A percentile compares a stretch with the other conserved stretches of the same genome.
phyloP scores from a whole-genome alignment of 2,888 invertebrate species.

The Mesorhabditis sp. region DNA sequence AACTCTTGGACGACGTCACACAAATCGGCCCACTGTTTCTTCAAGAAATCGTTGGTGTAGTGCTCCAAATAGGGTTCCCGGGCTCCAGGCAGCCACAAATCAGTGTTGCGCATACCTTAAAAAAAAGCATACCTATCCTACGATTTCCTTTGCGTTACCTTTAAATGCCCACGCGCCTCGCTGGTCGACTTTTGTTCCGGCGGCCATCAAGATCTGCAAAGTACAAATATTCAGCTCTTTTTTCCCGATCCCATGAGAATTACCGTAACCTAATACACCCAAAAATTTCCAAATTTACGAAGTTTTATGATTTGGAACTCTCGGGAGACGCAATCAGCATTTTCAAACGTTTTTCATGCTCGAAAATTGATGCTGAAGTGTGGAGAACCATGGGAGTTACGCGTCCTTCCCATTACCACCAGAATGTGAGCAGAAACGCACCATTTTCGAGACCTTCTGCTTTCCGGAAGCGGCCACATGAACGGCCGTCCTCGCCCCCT shows the following conservation, averaged over 20 bases:
- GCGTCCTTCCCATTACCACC: not conserved
- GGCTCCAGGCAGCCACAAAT: slow-evolving; percentile 51
- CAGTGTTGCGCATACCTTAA: slow-evolving; percentile 54
- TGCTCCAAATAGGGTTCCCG: slow-evolving; percentile 49
- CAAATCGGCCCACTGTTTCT: slow-evolving; percentile 54
- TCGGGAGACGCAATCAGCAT: no score
- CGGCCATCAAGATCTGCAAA: slow-evolving; percentile 40
- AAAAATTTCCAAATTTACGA: slow-evolving; percentile 4
- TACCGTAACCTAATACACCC: slow-evolving; percentile 30
- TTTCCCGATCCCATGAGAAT: no score
- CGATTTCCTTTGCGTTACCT: slow-evolving; percentile 18
- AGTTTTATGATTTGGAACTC: no score
- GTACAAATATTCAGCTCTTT: not conserved
- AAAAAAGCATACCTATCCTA: not conserved
- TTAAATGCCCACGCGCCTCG: slow-evolving; percentile 55
- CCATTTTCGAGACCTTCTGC: slow-evolving; percentile 21
- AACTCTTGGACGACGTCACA: slow-evolving; percentile 55
- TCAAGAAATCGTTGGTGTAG: slow-evolving; percentile 46
- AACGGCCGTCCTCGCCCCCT: slow-evolving; percentile 51
- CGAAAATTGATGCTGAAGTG: slow-evolving; percentile 6
- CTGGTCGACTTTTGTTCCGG: slow-evolving; percentile 49
- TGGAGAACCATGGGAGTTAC: not conserved
- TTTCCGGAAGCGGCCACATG: slow-evolving; percentile 52
- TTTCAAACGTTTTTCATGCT: not conserved
- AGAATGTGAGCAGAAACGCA: not conserved